A percentile compares a stretch with the other conserved stretches of the same genome.
Conservation (phyloP, 2,797 vertebrate genomes). For the Cossypha polioptera region DNA sequence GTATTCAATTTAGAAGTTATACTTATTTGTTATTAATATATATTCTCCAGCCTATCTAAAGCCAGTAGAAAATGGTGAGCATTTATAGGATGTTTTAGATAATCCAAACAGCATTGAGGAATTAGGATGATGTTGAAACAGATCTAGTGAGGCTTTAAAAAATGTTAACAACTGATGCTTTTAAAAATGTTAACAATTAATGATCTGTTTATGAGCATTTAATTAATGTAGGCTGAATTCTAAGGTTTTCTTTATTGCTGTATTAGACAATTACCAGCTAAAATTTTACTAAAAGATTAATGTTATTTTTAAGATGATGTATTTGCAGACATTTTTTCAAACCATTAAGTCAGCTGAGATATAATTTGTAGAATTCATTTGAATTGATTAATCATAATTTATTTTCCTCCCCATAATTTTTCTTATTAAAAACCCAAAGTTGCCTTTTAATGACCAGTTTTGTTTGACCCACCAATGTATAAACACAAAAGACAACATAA, state of each 20-base stretch:
- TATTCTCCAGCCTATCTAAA: neutral
- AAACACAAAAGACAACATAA: neutral
- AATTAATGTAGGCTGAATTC: neutral
- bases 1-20: neutral
- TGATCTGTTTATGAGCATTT: neutral
- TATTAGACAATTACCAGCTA: neutral
- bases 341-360: neutral
- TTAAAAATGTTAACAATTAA: neutral
- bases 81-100: neutral
- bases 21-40: neutral
- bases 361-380: neutral
- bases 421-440: neutral
- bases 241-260: neutral
- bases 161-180: neutral
- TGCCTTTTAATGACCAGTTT: neutral
- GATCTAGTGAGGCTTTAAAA: neutral
- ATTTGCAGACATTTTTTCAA: neutral
- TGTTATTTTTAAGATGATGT: neutral
- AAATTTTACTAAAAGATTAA: neutral
- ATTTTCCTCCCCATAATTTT: neutral
- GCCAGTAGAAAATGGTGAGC: neutral
- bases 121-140: neutral
- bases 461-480: neutral
- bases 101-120: neutral
- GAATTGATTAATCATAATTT: neutral